Conservation (phyloP, 2,113 vertebrate species). For the Delphinapterus leucas region DNA sequence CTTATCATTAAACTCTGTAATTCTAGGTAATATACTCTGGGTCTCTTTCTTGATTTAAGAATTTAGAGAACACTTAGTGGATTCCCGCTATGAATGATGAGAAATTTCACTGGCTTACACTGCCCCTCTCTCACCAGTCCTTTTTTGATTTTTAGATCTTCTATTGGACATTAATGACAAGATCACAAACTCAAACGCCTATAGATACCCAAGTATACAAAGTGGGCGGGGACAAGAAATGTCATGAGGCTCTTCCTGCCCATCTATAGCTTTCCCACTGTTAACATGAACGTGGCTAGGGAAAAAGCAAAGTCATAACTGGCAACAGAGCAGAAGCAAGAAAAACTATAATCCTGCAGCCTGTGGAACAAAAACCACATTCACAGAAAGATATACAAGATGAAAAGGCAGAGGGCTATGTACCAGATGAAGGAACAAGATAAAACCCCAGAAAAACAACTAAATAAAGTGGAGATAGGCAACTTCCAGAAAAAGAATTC, state of each 20-base stretch:
- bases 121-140: not conserved
- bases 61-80: not conserved
- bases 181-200: not conserved
- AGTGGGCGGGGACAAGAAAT: not conserved
- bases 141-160: not conserved
- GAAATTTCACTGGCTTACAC: not conserved
- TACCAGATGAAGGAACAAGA: no score
- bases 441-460: no score
- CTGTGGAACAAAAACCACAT: no score
- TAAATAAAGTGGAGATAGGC: no score
- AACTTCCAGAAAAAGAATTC: no score
- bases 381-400: no score
- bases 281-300: not conserved
- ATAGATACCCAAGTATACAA: not conserved
- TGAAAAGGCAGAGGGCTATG: no score
- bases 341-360: no score
- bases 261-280: not conserved
- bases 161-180: not conserved
- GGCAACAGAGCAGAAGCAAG: not conserved
- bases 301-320: not conserved
- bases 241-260: not conserved
- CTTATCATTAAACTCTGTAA: not conserved
- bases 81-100: not conserved
- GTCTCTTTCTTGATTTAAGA: not conserved
- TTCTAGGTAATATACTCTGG: not conserved